Evolutionary conservation across 2,888 invertebrate genomes (phyloP).

Genomic region (Metopia argyrocephala): DNA sequence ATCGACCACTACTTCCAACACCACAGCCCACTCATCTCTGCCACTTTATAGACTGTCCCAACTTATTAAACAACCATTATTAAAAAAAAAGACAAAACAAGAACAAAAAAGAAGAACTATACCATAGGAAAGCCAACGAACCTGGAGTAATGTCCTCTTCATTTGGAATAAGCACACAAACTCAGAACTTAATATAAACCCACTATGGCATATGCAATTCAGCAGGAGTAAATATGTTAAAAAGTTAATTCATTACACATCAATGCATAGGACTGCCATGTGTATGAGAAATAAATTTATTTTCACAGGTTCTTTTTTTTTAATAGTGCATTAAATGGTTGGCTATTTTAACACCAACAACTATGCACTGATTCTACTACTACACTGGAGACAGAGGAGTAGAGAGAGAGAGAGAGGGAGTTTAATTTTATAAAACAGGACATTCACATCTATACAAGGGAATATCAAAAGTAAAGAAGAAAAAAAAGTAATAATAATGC

Average conservation of each 20-base stretch:
- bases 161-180: background rate
- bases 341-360: constrained; percentile 56
- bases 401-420: too few relatives aligned
- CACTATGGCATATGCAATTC: constrained; percentile 57
- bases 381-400: too few relatives aligned
- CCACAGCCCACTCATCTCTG: background rate
- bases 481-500: constrained; percentile 20
- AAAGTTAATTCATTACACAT: constrained; percentile 69
- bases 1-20: constrained; percentile 39
- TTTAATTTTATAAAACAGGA: constrained; percentile 54
- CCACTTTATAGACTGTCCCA: constrained; percentile 23
- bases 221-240: constrained; percentile 61
- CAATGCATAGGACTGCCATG: constrained; percentile 68
- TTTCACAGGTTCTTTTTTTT: constrained; percentile 25
- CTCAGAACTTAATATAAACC: background rate
- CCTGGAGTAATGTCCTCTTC: constrained; percentile 45
- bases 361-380: constrained; percentile 45
- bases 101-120: background rate
- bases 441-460: constrained; percentile 45
- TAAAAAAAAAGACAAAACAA: constrained; percentile 14
- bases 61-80: constrained; percentile 56
- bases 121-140: constrained; percentile 49
- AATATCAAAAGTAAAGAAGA: background rate
- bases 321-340: constrained; percentile 56
- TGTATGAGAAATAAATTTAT: constrained; percentile 54